Conservation (phyloP, 2,113 vertebrate species). For the Xiphorhynchus elegans region DNA sequence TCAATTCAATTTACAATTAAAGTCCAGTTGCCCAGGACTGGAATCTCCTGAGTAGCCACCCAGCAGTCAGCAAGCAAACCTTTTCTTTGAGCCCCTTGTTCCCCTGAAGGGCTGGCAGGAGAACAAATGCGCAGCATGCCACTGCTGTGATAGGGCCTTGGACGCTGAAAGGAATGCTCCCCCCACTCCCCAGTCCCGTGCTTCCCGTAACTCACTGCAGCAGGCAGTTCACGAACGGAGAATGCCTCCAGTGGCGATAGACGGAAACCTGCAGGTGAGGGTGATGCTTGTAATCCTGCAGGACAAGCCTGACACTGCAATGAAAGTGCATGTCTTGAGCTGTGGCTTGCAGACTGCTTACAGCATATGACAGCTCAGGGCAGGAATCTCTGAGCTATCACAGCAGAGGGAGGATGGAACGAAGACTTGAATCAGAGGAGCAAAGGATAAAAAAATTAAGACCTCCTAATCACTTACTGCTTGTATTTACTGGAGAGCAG, state of each 20-base stretch:
- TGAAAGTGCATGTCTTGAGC: background rate
- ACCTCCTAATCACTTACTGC: constrained; percentile 62
- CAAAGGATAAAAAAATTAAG: background rate
- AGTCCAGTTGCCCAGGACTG: background rate
- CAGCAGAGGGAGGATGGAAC: background rate
- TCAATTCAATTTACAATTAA: background rate
- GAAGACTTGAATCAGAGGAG: background rate
- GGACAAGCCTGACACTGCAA: constrained; percentile 48
- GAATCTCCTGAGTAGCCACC: background rate
- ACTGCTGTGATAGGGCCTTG: background rate
- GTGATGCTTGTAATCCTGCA: constrained; percentile 62
- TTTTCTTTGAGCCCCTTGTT: background rate
- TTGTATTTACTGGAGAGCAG: constrained; percentile 74
- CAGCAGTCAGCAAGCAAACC: background rate
- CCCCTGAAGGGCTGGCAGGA: background rate
- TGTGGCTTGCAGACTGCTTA: background rate
- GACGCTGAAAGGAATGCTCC: too few species aligned
- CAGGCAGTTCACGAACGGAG: constrained; percentile 61
- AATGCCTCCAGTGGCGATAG: constrained; percentile 74
- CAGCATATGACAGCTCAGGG: background rate
- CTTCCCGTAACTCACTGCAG: constrained; percentile 60
- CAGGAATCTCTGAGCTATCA: background rate
- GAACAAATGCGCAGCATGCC: background rate
- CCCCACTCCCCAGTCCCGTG: background rate
- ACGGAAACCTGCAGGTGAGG: constrained; percentile 65